These are phyloP conservation scores for Melipona bicolor DNA, from an alignment of 2,888 invertebrate genomes.

Conservation along the genomic window DNA sequence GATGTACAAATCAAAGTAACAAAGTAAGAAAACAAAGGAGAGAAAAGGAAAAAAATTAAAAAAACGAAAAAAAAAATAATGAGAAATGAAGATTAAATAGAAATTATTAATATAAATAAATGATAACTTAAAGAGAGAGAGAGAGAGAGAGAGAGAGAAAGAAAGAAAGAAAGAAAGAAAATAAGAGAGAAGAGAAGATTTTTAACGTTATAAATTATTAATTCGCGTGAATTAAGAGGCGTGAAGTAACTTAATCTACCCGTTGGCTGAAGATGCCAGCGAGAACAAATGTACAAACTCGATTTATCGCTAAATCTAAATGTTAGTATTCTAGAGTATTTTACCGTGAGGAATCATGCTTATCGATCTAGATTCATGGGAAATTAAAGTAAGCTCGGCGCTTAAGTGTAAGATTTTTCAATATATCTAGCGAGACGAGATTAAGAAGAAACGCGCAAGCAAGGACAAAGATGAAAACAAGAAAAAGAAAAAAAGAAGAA, in stretches of 20 bases:
- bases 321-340: conserved; percentile 82
- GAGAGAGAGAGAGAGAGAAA: too few species aligned
- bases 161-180: too few species aligned
- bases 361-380: conserved; percentile 60
- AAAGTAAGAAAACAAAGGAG: conserved; percentile 43
- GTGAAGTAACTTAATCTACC: conserved; percentile 70
- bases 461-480: background rate
- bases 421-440: conserved; percentile 56
- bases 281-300: conserved; percentile 83
- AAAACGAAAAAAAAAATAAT: conserved; percentile 35
- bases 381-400: conserved; percentile 60
- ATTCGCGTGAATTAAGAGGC: conserved; percentile 64
- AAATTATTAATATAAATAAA: conserved; percentile 82
- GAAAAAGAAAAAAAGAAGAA: background rate
- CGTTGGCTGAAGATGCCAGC: conserved; percentile 72
- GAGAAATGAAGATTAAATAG: conserved; percentile 73
- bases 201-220: conserved; percentile 83
- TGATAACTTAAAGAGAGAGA: conserved; percentile 75
- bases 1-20: conserved; percentile 82
- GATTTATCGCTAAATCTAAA: conserved; percentile 81
- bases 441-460: conserved; percentile 12
- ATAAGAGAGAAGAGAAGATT: conserved; percentile 62
- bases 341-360: conserved; percentile 70
- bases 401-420: conserved; percentile 56
- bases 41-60: background rate